Evolutionary conservation across 2,797 vertebrate genomes (phyloP).

Genomic region (Peromyscus eremicus): DNA sequence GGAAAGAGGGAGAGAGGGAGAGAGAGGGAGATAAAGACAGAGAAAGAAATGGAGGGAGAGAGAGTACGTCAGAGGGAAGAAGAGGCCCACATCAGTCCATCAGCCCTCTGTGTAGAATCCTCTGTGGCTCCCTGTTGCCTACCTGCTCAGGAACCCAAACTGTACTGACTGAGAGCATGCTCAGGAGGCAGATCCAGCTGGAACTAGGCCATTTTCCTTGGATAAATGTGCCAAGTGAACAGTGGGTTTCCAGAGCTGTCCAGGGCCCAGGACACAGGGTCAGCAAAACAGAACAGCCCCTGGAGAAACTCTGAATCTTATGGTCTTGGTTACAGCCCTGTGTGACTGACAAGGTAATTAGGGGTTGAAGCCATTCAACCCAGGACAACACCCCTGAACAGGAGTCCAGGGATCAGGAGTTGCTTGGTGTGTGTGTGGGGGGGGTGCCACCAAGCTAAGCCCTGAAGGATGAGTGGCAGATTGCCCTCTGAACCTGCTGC

Average conservation of each 20-base stretch:
- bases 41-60: not conserved
- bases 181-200: not conserved
- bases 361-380: accelerated
- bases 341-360: not conserved
- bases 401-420: not conserved
- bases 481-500: accelerated
- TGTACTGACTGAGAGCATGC: not conserved
- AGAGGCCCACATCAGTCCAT: not conserved
- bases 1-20: not conserved
- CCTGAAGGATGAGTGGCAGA: accelerated
- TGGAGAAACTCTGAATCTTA: not conserved
- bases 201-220: not conserved
- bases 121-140: not conserved
- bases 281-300: not conserved
- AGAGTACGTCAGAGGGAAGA: not conserved
- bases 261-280: not conserved
- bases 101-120: not conserved
- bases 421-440: too few relatives aligned
- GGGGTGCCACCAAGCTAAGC: not conserved
- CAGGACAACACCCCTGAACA: not conserved
- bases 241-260: not conserved
- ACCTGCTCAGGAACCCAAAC: not conserved
- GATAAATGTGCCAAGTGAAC: not conserved
- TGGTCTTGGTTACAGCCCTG: not conserved
- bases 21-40: too few relatives aligned